Evolutionary conservation across 1,140 invertebrate species (phyloP), one percentile per base, ranked within the genome.

Genomic region (Pogonognathellus flavescens): DNA sequence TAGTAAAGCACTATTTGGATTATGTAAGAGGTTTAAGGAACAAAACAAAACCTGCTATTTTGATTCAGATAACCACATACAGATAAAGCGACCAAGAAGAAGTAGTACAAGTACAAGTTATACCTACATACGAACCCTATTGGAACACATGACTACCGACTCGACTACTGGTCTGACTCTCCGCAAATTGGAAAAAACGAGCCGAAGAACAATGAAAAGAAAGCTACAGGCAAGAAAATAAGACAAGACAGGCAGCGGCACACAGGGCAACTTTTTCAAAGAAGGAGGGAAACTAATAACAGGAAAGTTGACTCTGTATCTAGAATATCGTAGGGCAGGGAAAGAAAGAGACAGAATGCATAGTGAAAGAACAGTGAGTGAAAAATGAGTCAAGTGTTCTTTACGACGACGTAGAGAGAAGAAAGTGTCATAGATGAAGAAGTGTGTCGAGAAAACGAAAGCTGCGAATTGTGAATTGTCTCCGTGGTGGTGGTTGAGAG

Each of bases 341-440:
- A 31, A 31, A 76, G 31, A 41, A 50, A 76, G 70, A 76, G 70
- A 76, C 31, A 76, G 70, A 76, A 31, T 76, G 41, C 70, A 76
- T 76, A 16, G 70, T 41, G 31, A 49, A 41, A 76, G 70, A 76
- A 76, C 25, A 76, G 25, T 76, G 31, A 76, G 80, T 81, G 80
- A 81, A 81, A 81, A 81, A 81, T 81, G 80, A 81, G 80, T 57
- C 80, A 59, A 81, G 80, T 81, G 80, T 81, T 81, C 50, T 81
- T 55, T 81, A 81, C 80, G 80, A 81, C 80, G 80, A 81, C 41
- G 80, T 0, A 10, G 31, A 59, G 53, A 55, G 31, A 52, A 81
- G 52, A 52, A 81, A 81, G 53, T 57, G 80, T 81, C 80, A 81
- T 81, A 81, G 80, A 81, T 81, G 80, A 81, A 41, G 31, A 41